Evolutionary conservation across 2,113 vertebrate species (phyloP).

Genomic region (Brevimyrus niger): DNA sequence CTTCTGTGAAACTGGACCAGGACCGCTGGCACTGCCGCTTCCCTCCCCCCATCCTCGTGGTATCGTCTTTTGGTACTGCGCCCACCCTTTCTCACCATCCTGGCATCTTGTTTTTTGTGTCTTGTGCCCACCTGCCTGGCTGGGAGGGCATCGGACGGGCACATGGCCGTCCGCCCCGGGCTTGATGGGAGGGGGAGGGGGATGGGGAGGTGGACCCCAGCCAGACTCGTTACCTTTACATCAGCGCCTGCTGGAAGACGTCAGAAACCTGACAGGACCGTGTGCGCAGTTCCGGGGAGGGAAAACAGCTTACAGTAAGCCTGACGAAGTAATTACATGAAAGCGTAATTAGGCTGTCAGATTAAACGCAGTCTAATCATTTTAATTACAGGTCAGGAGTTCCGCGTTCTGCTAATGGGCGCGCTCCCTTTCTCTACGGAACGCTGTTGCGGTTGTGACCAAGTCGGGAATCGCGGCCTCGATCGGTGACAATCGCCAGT

Average conservation of each 20-base stretch:
- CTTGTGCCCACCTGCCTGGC: not conserved
- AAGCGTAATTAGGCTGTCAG: slow-evolving; percentile 15
- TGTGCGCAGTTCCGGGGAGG: not conserved
- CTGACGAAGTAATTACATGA: not conserved
- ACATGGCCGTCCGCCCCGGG: not conserved
- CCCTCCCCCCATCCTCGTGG: not conserved
- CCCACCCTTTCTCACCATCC: not conserved
- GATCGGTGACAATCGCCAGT: not conserved
- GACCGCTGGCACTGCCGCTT: not conserved
- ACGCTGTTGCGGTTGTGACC: not conserved
- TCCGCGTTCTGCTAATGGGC: not conserved
- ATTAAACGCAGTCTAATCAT: slow-evolving; percentile 17
- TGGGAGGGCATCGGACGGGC: not conserved
- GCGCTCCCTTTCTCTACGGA: not conserved
- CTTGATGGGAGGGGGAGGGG: not conserved
- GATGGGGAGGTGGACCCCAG: not conserved
- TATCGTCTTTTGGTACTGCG: not conserved
- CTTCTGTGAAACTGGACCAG: not conserved
- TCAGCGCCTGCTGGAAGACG: not conserved
- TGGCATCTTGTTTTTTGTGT: not conserved
- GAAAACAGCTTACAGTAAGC: slow-evolving; percentile 6
- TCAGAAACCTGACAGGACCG: not conserved
- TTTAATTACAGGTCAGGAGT: slow-evolving; percentile 12
- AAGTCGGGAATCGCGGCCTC: not conserved
- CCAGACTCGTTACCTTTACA: not conserved